Evolutionary conservation across 2,888 invertebrate species (phyloP).

Genomic region (Netelia fuscicornis): DNA sequence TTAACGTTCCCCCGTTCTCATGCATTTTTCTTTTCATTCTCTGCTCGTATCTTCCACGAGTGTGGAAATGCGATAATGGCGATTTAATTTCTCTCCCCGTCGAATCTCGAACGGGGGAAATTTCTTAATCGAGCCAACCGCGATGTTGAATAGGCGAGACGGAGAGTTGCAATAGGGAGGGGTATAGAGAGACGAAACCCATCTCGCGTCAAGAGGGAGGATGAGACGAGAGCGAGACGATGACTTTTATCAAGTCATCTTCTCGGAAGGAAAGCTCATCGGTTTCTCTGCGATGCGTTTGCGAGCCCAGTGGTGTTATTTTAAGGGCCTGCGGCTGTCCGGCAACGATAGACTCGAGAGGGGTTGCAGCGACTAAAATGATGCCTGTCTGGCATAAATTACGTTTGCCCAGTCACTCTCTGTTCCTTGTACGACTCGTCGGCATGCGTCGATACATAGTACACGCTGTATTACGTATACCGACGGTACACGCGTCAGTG

Average conservation of each 20-base stretch:
- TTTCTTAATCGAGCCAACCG: neutral
- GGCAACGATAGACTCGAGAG: conserved; percentile 67
- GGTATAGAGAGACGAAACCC: conserved; percentile 69
- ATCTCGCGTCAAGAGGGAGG: conserved; percentile 25
- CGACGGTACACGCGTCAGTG: neutral
- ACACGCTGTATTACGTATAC: neutral
- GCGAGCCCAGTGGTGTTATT: conserved; percentile 78
- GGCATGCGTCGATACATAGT: conserved; percentile 1
- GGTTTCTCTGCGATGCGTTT: conserved; percentile 47
- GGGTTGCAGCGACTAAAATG: conserved; percentile 73
- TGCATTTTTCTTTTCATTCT: conserved; percentile 22
- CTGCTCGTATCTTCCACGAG: neutral
- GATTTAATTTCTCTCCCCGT: neutral
- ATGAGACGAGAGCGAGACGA: conserved; percentile 59
- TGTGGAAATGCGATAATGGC: neutral
- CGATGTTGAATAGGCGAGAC: neutral
- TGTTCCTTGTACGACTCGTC: conserved; percentile 40
- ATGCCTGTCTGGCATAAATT: conserved; percentile 69
- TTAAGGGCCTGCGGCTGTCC: conserved; percentile 75
- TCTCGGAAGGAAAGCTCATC: conserved; percentile 80
- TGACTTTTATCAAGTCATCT: conserved; percentile 82
- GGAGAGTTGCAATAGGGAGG: conserved; percentile 1
- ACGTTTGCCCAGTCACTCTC: conserved; percentile 77
- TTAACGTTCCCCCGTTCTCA: conserved; percentile 77
- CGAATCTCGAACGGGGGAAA: neutral